Base-by-base conservation (phyloP, 2,797 vertebrate genomes). In the Sphenopsis melanotis region DNA sequence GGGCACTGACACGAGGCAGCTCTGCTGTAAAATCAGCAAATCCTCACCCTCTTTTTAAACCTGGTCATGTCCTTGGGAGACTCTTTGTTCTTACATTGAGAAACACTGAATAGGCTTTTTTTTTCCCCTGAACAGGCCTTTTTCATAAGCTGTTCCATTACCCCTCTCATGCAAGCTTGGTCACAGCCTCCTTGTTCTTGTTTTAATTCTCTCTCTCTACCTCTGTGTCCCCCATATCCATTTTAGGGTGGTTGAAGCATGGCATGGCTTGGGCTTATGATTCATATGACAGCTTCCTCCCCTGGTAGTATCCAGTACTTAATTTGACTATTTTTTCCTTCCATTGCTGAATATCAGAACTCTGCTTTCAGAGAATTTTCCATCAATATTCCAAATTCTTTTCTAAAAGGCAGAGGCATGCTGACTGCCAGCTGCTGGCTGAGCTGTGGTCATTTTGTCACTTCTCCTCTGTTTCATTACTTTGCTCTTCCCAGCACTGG, bases 1-100 rank as follows among this genome's bases (percentile, higher is more conserved):
- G 39, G 36, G 69, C 15, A 17, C 6, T 3, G 5, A 52, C 81
- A 37, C 0, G 0, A 78, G 49, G n/a, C 53, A 89, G 53, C 36
- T 39, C 21, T 0, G 0, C 20, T 65, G 24, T 83, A 74, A 69
- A 61, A 64, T 47, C 46, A 69, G 34, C 63, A 52, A 24, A 65
- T 76, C 30, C 36, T 71, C 84, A 26, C 5, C 39, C n/a, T 69
- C 57, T 60, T 52, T 86, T 63, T 24, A 90, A 80, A 76, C 23
- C 23, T 75, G 32, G 6, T 55, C 42, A 23, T 44, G 39, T 69
- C 77, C 50, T 61, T 49, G 57, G 32, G 53, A 55, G 16, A 32
- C 12, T 78, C 41, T 42, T 37, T 32, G 50, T 44, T 91, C 64
- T 61, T 36, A n/a, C 11, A 37, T 44, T 56, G 0, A 93, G 34